Conservation (phyloP, 2,797 vertebrate genomes). For the Bradypus variegatus region DNA sequence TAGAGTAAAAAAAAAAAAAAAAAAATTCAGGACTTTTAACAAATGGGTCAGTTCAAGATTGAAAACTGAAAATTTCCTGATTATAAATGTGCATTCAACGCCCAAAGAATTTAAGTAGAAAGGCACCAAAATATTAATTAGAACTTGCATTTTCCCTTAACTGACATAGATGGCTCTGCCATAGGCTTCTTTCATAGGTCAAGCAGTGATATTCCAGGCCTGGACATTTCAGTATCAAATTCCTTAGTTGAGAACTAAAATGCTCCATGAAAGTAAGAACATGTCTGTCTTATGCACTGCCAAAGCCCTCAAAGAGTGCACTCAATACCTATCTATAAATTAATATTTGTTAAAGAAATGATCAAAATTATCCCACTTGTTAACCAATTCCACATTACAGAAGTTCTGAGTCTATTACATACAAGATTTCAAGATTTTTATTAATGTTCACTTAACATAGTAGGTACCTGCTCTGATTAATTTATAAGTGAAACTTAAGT, state of each 20-base stretch:
- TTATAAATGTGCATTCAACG: conserved; percentile 7
- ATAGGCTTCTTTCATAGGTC: not conserved
- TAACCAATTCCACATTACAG: not conserved
- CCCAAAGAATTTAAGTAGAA: not conserved
- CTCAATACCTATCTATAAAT: not conserved
- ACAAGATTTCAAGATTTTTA: not conserved
- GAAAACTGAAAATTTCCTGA: conserved; percentile 16
- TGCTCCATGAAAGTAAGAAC: not conserved
- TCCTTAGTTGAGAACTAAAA: not conserved
- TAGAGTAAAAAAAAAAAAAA: not conserved
- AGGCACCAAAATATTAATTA: conserved; percentile 6
- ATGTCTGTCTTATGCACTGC: not conserved
- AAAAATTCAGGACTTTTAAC: not conserved
- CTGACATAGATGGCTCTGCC: not conserved
- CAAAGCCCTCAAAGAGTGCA: not conserved
- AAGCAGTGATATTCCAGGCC: not conserved
- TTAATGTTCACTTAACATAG: not conserved
- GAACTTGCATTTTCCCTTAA: not conserved
- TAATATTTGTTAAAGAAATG: not conserved
- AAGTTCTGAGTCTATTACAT: not conserved
- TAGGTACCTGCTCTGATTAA: not conserved
- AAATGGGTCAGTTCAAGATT: not conserved
- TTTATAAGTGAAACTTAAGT: not conserved
- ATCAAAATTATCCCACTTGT: not conserved
- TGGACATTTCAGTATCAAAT: not conserved